Percentiles rank a stretch among this genome's conserved stretches.
phyloP scores from a whole-genome alignment of 2,888 invertebrate genomes.

The Myopa testacea region DNA sequence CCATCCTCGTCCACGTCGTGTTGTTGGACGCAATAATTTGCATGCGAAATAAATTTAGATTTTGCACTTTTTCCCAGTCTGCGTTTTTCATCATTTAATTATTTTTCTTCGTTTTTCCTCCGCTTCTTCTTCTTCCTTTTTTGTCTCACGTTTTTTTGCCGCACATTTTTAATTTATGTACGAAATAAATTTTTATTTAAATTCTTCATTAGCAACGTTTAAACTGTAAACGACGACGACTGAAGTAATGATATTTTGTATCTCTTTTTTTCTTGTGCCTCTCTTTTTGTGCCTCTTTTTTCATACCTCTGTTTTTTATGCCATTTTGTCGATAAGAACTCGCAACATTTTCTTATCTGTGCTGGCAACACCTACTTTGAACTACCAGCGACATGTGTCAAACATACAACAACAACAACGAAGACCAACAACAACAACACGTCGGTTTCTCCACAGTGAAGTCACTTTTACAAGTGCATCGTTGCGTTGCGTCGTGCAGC shows the following conservation, averaged over 20 bases:
- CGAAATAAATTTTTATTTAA: conserved; percentile 49
- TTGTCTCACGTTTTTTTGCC: background rate
- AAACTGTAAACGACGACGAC: conserved; percentile 40
- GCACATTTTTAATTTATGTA: conserved; percentile 14
- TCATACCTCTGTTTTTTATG: background rate
- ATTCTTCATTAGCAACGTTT: conserved; percentile 53
- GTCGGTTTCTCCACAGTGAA: no score
- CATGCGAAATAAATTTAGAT: conserved; percentile 22
- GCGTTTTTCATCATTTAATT: background rate
- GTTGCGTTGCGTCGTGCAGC: background rate
- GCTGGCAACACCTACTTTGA: conserved; percentile 24
- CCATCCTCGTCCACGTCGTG: background rate
- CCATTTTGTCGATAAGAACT: conserved; percentile 2
- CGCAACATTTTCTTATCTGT: conserved; percentile 5
- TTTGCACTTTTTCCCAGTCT: background rate
- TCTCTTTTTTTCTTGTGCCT: background rate
- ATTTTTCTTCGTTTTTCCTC: background rate
- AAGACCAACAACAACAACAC: no score
- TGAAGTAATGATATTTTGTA: background rate
- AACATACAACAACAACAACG: conserved; percentile 13
- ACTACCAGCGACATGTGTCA: conserved; percentile 18
- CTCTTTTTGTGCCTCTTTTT: background rate
- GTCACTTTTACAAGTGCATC: background rate
- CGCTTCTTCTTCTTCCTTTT: background rate
- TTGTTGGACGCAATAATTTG: conserved; percentile 23